phyloP scores from a whole-genome alignment of 2,113 vertebrate species.

The Pelodiscus sinensis region DNA sequence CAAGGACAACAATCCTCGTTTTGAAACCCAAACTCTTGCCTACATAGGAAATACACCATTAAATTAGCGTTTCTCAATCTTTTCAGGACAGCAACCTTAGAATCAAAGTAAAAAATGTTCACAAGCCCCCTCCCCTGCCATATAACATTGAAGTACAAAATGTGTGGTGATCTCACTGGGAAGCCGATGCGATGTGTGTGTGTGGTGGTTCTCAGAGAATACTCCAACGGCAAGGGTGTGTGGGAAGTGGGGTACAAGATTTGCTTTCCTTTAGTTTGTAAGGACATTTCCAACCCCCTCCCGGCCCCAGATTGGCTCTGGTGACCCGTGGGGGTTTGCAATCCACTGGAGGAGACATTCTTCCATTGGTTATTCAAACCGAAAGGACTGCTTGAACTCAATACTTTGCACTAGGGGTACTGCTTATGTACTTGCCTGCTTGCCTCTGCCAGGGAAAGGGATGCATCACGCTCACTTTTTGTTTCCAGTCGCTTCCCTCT shows the following conservation, averaged over 20 bases:
- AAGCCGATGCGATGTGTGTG: not conserved
- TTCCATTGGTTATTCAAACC: not conserved
- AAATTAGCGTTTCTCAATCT: not conserved
- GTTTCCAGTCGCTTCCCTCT: not conserved
- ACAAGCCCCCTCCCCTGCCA: not conserved
- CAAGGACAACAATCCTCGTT: not conserved
- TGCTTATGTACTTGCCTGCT: not conserved
- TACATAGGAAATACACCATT: not conserved
- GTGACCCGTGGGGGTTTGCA: not conserved
- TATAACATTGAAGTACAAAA: not conserved
- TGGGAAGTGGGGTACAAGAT: not conserved
- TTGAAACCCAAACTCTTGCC: not conserved
- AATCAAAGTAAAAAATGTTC: not conserved
- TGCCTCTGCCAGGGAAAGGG: not conserved
- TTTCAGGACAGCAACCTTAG: not conserved
- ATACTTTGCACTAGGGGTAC: not conserved
- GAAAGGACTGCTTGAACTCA: not conserved
- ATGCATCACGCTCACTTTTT: not conserved
- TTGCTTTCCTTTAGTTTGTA: not conserved
- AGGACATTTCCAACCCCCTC: not conserved
- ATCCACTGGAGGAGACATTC: not conserved
- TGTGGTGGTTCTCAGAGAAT: not conserved
- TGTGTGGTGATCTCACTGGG: not conserved
- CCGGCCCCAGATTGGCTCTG: not conserved
- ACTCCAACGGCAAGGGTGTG: not conserved